phyloP scores from a whole-genome alignment of 2,797 vertebrate species.

The Oophaga sylvatica region DNA sequence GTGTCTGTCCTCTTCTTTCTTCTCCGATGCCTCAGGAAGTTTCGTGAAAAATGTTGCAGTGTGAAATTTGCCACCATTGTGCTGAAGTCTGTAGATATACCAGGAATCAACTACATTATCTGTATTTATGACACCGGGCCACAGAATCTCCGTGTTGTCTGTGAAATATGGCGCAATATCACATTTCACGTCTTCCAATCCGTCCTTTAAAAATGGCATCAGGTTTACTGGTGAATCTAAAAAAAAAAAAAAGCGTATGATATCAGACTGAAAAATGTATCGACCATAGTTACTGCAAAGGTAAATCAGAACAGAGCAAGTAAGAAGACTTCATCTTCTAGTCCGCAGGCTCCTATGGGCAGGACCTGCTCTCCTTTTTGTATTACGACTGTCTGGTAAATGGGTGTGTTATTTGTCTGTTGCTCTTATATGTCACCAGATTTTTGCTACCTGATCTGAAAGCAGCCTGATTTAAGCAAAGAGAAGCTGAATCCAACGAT shows the following conservation, averaged over 20 bases:
- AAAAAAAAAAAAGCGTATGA: neutral
- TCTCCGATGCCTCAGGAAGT: conserved; percentile 54
- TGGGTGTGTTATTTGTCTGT: too few relatives aligned
- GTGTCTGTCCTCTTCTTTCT: conserved; percentile 63
- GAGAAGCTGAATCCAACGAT: too few relatives aligned
- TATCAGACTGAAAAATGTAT: neutral
- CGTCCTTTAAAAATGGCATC: conserved; percentile 64
- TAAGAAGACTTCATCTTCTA: neutral
- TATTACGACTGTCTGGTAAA: too few relatives aligned
- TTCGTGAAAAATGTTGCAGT: conserved; percentile 72
- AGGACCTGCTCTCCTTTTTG: neutral
- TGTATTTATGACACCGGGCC: conserved; percentile 69
- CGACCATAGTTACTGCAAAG: neutral
- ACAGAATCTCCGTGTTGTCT: conserved; percentile 68
- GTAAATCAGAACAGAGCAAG: neutral
- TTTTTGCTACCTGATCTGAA: too few relatives aligned
- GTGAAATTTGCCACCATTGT: conserved; percentile 66
- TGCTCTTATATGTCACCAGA: too few relatives aligned
- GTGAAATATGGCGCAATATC: conserved; percentile 73
- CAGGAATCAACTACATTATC: conserved; percentile 68
- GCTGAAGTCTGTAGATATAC: conserved; percentile 73
- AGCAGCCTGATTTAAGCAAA: too few relatives aligned
- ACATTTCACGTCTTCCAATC: conserved; percentile 69
- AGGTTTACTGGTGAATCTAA: conserved; percentile 74
- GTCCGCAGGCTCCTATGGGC: neutral